These are phyloP conservation scores for Ochropacha duplaris DNA, from an alignment of 2,888 invertebrate species.

Conservation along the genomic window DNA sequence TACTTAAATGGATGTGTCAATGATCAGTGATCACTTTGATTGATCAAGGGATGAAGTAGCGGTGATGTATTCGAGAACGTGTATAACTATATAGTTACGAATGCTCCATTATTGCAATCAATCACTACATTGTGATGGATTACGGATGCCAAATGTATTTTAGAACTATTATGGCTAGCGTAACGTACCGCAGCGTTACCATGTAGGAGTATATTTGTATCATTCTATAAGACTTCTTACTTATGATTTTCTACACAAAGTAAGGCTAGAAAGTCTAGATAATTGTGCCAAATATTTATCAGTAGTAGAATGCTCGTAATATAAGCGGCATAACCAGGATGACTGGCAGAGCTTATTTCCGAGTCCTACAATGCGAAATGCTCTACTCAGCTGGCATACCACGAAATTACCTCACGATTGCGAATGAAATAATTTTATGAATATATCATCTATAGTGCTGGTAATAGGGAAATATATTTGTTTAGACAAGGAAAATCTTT, in stretches of 20 bases:
- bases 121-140: background rate
- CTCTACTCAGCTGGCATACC: background rate
- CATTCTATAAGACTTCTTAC: background rate
- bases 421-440: background rate
- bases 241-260: background rate
- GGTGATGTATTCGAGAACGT: background rate
- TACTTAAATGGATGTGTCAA: background rate
- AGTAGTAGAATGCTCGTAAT: background rate
- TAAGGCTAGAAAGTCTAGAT: background rate
- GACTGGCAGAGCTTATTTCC: background rate
- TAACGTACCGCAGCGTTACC: background rate
- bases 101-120: conserved; percentile 1
- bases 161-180: background rate
- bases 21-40: background rate
- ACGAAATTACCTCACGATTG: background rate
- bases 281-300: background rate
- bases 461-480: background rate
- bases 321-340: background rate
- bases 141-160: background rate
- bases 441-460: background rate
- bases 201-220: background rate
- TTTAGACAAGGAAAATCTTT: no score
- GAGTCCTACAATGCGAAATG: background rate
- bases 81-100: no score
- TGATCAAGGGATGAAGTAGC: background rate